A percentile compares a stretch with the other conserved stretches of the same genome.
phyloP scores from a whole-genome alignment of 2,797 vertebrate species.

The Malacoraja senta region DNA sequence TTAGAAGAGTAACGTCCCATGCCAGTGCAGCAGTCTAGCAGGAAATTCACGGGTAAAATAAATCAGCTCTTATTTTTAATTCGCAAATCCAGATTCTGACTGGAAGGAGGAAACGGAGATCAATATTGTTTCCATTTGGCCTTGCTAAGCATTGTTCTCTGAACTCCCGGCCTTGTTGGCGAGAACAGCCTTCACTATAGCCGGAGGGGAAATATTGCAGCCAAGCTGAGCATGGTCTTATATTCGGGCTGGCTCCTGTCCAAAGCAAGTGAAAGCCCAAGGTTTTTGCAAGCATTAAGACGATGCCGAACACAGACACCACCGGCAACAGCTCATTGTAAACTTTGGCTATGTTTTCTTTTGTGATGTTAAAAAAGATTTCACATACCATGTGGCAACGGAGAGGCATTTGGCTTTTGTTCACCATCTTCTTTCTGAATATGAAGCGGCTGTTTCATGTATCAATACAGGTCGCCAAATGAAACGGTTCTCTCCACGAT shows the following conservation, averaged over 20 bases:
- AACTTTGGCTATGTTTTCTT: not conserved
- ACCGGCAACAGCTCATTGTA: not conserved
- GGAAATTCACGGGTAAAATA: not conserved
- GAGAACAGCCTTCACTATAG: not conserved
- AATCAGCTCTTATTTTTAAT: not conserved
- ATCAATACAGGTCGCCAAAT: not conserved
- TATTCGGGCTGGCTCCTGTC: not conserved
- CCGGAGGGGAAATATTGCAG: not conserved
- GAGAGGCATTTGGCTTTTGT: not conserved
- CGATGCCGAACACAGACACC: not conserved
- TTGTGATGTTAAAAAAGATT: not conserved
- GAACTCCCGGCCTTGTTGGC: not conserved
- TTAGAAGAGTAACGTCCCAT: not conserved
- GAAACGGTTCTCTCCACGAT: slow-evolving; percentile 10
- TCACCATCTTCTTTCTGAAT: not conserved
- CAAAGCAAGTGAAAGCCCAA: not conserved
- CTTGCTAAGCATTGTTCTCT: not conserved
- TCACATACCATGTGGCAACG: not conserved
- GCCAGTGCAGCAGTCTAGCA: not conserved
- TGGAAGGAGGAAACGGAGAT: not conserved
- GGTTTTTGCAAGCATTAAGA: not conserved
- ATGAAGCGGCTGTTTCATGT: not conserved
- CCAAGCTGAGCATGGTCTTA: not conserved
- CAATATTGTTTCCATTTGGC: not conserved
- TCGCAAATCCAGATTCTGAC: not conserved